These are phyloP conservation scores for Scaptodrosophila latifasciaeformis DNA, from an alignment of 2,888 invertebrate genomes.

Conservation along the genomic window DNA sequence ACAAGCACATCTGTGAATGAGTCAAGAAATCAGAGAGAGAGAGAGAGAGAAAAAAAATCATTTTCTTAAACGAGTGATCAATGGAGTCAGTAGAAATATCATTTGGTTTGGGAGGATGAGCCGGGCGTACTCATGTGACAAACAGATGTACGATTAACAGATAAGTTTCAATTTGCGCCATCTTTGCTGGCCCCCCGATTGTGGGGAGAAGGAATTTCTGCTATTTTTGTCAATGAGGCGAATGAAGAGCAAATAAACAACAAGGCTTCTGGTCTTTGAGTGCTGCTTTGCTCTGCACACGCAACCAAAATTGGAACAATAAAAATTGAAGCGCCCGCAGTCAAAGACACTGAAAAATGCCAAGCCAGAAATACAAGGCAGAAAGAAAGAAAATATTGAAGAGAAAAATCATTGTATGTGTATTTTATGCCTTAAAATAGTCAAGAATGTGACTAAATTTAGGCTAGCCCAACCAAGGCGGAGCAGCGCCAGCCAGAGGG, in stretches of 20 bases:
- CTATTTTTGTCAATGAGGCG: background rate
- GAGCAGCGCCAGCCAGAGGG: constrained; percentile 6
- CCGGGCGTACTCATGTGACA: constrained; percentile 50
- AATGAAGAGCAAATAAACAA: too few species aligned
- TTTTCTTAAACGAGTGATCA: background rate
- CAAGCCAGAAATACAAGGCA: constrained; percentile 1
- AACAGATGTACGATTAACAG: constrained; percentile 67
- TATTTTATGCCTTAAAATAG: constrained; percentile 45
- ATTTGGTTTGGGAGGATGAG: too few species aligned
- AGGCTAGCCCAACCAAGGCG: constrained; percentile 28
- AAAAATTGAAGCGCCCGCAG: constrained; percentile 26
- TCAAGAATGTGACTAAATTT: constrained; percentile 62
- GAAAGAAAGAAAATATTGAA: too few species aligned
- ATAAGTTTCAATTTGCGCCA: constrained; percentile 55
- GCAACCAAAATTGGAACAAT: constrained; percentile 47
- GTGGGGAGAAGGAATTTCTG: constrained; percentile 19
- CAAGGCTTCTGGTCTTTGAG: too few species aligned
- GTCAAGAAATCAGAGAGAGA: too few species aligned
- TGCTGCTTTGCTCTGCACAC: too few species aligned
- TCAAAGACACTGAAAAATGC: constrained; percentile 32
- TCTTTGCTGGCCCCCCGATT: background rate
- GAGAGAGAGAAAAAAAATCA: too few species aligned
- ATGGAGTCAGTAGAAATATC: constrained; percentile 6
- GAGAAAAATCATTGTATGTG: too few species aligned
- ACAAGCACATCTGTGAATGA: too few species aligned